Base-by-base conservation (phyloP, 53 echinoderm and acorn worm species). In the Holothuria leucospilota region DNA sequence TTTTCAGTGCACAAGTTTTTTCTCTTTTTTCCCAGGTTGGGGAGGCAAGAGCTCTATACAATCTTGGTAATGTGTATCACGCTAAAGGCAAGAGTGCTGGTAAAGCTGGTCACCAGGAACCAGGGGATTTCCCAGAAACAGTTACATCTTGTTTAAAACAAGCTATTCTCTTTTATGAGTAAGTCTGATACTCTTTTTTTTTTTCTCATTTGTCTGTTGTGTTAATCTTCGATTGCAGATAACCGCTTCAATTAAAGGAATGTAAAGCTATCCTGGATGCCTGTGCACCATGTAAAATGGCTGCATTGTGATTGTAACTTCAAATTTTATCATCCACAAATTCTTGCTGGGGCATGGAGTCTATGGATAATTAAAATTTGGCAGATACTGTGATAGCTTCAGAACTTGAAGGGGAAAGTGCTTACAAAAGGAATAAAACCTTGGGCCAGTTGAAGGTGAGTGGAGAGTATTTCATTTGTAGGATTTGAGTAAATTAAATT, bases 71-170 rank as follows among this genome's bases (percentile, higher is more conserved):
- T 85, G 95, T 97, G 52, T 97, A 93, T 85, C 98, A 98, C 52
- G 98, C 98, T 6, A 98, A 98, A 69, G 98, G 98, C n/a, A 98
- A 98, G 84, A 93, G 95, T 84, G 93, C 98, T 1, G 95, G 95
- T 39, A 82, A 95, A 49, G 88, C 93, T 9, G 98, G 98, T 8
- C 98, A 98, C 74, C 98, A 98, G 74, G 98, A 98, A 74, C 98
- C 98, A 18, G 98, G 98, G 7, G 98, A 98, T 40, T 98, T 98
- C 82, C 98, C 98, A 0, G 93, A 95, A 85, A 95, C 95, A 69
- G 98, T 98, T 49, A 98, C 92, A 70, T 92, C 79, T 1, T 93
- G 98, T 86, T 92, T 98, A 41, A 91, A 92, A 68, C 91, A 95
- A 59, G 98, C 98, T 30, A 94, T 94, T 53, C 87, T 93, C 38